phyloP scores from a whole-genome alignment of 1,140 invertebrate species.

The Tetranychus urticae region DNA sequence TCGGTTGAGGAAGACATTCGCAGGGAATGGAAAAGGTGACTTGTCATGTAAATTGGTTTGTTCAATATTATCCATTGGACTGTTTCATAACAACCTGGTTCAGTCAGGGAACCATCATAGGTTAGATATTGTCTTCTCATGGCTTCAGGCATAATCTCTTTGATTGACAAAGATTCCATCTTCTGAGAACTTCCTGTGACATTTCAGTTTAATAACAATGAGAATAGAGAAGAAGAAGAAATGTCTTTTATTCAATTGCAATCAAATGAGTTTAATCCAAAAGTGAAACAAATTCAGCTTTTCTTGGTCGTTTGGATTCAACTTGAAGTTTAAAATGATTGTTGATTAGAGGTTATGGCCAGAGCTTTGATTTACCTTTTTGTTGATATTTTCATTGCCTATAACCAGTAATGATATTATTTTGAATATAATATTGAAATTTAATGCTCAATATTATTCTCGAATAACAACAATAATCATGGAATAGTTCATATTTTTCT shows the following conservation, averaged over 20 bases:
- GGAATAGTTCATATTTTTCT: no score
- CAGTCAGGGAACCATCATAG: conserved; percentile 82
- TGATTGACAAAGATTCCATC: conserved; percentile 57
- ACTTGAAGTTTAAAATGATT: no score
- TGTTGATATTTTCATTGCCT: no score
- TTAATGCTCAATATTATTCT: no score
- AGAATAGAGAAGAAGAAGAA: no score
- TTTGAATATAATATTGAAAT: no score
- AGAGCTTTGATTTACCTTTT: no score
- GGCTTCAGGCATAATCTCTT: conserved; percentile 57
- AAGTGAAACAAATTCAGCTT: no score
- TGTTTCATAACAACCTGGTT: conserved; percentile 37
- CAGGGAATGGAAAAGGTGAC: conserved; percentile 6
- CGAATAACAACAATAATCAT: no score
- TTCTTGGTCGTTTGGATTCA: no score
- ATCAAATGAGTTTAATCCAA: background rate
- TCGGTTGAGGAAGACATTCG: background rate
- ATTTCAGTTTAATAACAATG: background rate
- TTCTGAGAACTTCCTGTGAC: background rate
- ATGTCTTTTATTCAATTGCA: background rate
- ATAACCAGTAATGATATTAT: no score
- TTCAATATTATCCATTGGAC: conserved; percentile 81
- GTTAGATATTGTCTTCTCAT: conserved; percentile 56
- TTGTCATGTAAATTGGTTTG: conserved; percentile 81
- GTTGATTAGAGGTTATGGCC: no score